Evolutionary conservation across 2,888 invertebrate genomes (phyloP).

Genomic region (Heliconius hortense): DNA sequence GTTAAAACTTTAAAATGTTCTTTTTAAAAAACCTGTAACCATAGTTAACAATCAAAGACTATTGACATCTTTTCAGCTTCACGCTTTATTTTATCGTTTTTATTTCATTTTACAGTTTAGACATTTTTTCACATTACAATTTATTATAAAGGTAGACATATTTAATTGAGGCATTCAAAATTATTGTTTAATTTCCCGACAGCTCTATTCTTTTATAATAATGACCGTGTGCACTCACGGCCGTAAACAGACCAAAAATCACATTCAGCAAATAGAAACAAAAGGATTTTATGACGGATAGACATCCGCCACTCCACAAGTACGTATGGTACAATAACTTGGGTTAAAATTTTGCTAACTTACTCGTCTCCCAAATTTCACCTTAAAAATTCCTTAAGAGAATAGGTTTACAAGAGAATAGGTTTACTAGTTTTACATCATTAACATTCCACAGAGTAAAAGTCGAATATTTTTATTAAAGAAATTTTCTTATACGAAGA

Average conservation of each 20-base stretch:
- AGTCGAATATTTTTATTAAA: neutral
- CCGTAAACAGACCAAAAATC: constrained; percentile 22
- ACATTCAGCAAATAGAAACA: constrained; percentile 10
- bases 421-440: neutral
- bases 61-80: neutral
- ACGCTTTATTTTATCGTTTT: neutral
- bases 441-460: neutral
- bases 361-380: neutral
- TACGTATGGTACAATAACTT: neutral
- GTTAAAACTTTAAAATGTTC: too few relatives aligned
- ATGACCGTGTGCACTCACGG: constrained; percentile 1
- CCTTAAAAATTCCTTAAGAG: too few relatives aligned
- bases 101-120: too few relatives aligned
- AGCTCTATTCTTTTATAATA: constrained; percentile 18
- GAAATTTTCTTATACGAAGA: neutral
- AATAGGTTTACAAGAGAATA: too few relatives aligned
- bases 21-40: too few relatives aligned
- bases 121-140: neutral
- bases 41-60: neutral
- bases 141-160: neutral
- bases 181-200: constrained; percentile 9
- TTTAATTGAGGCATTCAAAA: constrained; percentile 12
- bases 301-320: neutral
- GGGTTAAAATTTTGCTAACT: neutral
- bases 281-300: neutral